phyloP scores from a whole-genome alignment of 2,113 vertebrate species.

The Oreocharis arfaki region DNA sequence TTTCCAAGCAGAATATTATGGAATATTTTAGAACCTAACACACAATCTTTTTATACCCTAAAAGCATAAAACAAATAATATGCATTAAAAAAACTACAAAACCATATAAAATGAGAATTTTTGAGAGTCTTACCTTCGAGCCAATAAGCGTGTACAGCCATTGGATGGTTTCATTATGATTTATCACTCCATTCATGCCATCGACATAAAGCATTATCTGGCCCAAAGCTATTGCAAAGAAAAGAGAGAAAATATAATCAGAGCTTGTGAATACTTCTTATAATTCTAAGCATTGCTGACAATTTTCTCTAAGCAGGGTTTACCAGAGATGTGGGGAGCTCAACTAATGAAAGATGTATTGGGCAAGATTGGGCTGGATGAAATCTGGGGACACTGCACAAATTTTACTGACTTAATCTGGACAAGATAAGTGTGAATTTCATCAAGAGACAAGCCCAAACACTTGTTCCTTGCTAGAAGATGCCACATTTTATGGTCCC shows the following conservation, averaged over 20 bases:
- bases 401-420: neutral
- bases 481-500: neutral
- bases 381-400: neutral
- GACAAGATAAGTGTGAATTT: neutral
- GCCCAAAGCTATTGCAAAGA: constrained; percentile 82
- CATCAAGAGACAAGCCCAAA: neutral
- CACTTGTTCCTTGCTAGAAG: neutral
- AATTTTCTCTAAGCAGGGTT: neutral
- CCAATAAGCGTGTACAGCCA: constrained; percentile 94
- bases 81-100: neutral
- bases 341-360: neutral
- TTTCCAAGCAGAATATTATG: neutral
- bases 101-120: neutral
- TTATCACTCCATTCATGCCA: constrained; percentile 96
- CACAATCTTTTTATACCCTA: neutral
- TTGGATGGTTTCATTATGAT: constrained; percentile 92
- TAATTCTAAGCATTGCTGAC: neutral
- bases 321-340: neutral
- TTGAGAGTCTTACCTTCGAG: constrained; percentile 84
- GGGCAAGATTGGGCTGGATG: neutral
- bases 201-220: constrained; percentile 99
- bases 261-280: neutral
- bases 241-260: constrained; percentile 20
- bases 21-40: neutral
- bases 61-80: neutral